Evolutionary conservation across 1,140 invertebrate species (phyloP).

Genomic region (Drosophila malerkotliana): DNA sequence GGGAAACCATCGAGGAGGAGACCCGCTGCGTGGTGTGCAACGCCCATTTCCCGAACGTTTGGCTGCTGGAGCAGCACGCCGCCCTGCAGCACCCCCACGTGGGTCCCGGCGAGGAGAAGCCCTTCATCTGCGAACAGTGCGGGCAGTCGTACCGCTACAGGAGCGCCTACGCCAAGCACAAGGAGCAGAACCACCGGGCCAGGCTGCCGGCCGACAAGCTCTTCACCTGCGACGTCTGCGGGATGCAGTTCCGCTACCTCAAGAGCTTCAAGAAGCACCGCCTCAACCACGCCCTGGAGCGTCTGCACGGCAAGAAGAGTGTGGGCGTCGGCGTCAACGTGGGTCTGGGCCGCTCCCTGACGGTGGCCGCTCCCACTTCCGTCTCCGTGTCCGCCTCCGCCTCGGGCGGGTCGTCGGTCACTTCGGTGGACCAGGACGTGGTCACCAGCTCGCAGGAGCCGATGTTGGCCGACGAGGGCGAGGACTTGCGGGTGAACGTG

Average conservation of each 20-base stretch:
- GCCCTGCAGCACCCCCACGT: slow-evolving; percentile 89
- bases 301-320: slow-evolving; percentile 88
- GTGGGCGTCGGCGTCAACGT: slow-evolving; percentile 39
- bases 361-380: slow-evolving; percentile 14
- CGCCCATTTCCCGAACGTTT: slow-evolving; percentile 91
- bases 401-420: slow-evolving; percentile 7
- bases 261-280: slow-evolving; percentile 96
- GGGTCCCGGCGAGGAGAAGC: slow-evolving; percentile 90
- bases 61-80: slow-evolving; percentile 92
- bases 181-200: slow-evolving; percentile 94
- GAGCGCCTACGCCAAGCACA: slow-evolving; percentile 94
- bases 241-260: slow-evolving; percentile 94
- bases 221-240: slow-evolving; percentile 94
- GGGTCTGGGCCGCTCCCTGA: slow-evolving; percentile 18
- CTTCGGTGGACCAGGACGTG: slow-evolving; percentile 85
- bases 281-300: slow-evolving; percentile 92
- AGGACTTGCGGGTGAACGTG: slow-evolving; percentile 77
- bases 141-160: slow-evolving; percentile 95
- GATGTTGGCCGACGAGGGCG: slow-evolving; percentile 81
- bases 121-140: slow-evolving; percentile 95
- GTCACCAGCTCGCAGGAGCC: slow-evolving; percentile 90
- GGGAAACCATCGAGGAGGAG: slow-evolving; percentile 81
- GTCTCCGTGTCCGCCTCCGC: slow-evolving; percentile 8
- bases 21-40: slow-evolving; percentile 89
- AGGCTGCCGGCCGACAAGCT: slow-evolving; percentile 93